Percentiles rank a stretch among this genome's conserved stretches.
Conservation (phyloP, 2,888 invertebrate genomes). For the Lordiphosa andalusiaca region DNA sequence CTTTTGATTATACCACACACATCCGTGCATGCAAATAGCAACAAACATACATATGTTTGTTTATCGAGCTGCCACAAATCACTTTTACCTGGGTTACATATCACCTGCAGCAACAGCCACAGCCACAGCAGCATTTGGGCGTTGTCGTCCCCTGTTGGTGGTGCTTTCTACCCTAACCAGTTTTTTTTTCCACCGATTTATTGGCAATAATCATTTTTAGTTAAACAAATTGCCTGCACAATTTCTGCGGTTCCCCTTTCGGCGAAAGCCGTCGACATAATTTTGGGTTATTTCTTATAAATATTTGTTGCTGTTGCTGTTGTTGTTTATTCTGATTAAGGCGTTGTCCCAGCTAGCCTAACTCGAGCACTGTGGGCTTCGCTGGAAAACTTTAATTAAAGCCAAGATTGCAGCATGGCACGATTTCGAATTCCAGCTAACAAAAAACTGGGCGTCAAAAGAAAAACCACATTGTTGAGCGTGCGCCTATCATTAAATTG, state of each 20-base stretch:
- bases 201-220: conserved; percentile 62
- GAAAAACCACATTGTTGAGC: conserved; percentile 30
- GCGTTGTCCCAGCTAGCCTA: conserved; percentile 58
- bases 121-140: conserved; percentile 24
- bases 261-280: conserved; percentile 61
- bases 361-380: conserved; percentile 41
- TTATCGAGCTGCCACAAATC: conserved; percentile 36
- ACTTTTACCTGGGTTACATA: conserved; percentile 44
- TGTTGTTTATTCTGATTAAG: conserved; percentile 31
- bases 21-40: not conserved
- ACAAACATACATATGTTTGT: conserved; percentile 1
- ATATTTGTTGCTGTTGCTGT: conserved; percentile 19
- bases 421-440: conserved; percentile 58
- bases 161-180: conserved; percentile 67
- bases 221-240: conserved; percentile 59
- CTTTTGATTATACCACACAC: conserved; percentile 17
- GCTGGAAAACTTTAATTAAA: conserved; percentile 61
- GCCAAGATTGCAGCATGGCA: conserved; percentile 54
- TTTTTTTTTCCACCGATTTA: conserved; percentile 54
- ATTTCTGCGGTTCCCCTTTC: conserved; percentile 46
- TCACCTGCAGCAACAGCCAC: conserved; percentile 30
- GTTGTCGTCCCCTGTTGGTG: conserved; percentile 25
- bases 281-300: conserved; percentile 35
- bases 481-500: conserved; percentile 18
- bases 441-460: conserved; percentile 16